Base-by-base conservation (phyloP, 2,113 vertebrate genomes). In the Merops nubicus region DNA sequence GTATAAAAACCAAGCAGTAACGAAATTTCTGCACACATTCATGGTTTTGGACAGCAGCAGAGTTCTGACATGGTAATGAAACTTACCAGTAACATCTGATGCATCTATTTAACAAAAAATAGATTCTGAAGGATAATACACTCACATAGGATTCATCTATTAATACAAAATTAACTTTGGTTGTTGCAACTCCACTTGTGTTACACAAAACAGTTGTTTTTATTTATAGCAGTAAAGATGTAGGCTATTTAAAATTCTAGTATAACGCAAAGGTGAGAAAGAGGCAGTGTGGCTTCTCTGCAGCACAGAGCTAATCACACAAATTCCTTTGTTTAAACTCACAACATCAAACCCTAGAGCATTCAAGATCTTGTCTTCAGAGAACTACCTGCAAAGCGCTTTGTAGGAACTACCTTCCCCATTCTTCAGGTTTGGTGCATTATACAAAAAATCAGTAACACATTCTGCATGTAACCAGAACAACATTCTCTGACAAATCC, bases 81-180 rank as follows among this genome's bases (percentile, higher is more conserved):
- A 96, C 94, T 93, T 96, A 97, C 93, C 92, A 62, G 60, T 83
- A 92, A 96, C 51, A 56, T 18, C 4, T 60, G 57, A 48, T 60
- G 56, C 77, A 92, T 47, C 86, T 94, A 90, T 90, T 94, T 89
- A 95, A 89, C 85, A 85, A 90, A 85, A 94, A 92, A 87, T 69
- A 96, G 85, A 96, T 80, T 90, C 82, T 70, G 51, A 36, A 87
- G 83, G 53, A 18, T 59, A 75, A 29, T 42, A 74, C 78, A 34
- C 45, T 15, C 40, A 56, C 19, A 2, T 1, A 60, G 26, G 50
- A 57, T 65, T 79, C 36, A 28, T 23, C 22, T 90, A 31, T 65
- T 56, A 65, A 50, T 83, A 69, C 13, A 93, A 93, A 94, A 85
- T 65, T 62, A 82, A 34, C 33, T 45, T 74, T 16, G 73, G 72